These are phyloP conservation scores for Caenorhabditis japonica DNA, from an alignment of 2,888 invertebrate genomes.

Conservation along the genomic window DNA sequence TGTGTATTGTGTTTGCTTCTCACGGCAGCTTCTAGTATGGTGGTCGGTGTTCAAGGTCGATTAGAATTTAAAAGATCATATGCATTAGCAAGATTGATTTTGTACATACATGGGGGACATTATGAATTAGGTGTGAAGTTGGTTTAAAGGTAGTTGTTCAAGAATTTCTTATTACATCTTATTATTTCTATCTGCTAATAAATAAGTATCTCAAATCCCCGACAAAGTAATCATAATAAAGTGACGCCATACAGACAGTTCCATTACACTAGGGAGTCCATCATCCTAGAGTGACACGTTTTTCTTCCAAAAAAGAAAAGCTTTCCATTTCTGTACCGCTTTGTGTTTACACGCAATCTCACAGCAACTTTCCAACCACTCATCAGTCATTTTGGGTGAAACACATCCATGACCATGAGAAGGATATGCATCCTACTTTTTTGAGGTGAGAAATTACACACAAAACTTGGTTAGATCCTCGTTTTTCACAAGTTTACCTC, in stretches of 20 bases:
- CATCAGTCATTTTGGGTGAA: slow-evolving; percentile 49
- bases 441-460: slow-evolving; percentile 46
- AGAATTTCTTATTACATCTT: too few species aligned
- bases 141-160: background rate
- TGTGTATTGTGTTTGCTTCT: slow-evolving; percentile 15
- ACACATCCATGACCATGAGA: slow-evolving; percentile 38
- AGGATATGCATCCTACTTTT: slow-evolving; percentile 40
- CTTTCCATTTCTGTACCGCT: slow-evolving; percentile 45
- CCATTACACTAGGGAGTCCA: slow-evolving; percentile 33
- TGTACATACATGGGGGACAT: slow-evolving; percentile 21
- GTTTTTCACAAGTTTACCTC: slow-evolving; percentile 45
- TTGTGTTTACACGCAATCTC: slow-evolving; percentile 41
- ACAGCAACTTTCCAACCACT: slow-evolving; percentile 45
- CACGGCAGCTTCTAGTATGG: background rate
- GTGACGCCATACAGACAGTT: slow-evolving; percentile 19
- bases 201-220: background rate
- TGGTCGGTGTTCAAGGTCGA: slow-evolving; percentile 44
- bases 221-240: slow-evolving; percentile 6
- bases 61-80: slow-evolving; percentile 48
- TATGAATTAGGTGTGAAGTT: slow-evolving; percentile 9
- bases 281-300: slow-evolving; percentile 22
- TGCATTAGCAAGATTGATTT: slow-evolving; percentile 27
- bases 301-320: slow-evolving; percentile 12
- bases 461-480: slow-evolving; percentile 46
- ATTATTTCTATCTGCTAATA: too few species aligned